A percentile compares a stretch with the other conserved stretches of the same genome.
These are phyloP conservation scores for Petroica traversi DNA, from an alignment of 2,113 vertebrate genomes.

Conservation along the genomic window DNA sequence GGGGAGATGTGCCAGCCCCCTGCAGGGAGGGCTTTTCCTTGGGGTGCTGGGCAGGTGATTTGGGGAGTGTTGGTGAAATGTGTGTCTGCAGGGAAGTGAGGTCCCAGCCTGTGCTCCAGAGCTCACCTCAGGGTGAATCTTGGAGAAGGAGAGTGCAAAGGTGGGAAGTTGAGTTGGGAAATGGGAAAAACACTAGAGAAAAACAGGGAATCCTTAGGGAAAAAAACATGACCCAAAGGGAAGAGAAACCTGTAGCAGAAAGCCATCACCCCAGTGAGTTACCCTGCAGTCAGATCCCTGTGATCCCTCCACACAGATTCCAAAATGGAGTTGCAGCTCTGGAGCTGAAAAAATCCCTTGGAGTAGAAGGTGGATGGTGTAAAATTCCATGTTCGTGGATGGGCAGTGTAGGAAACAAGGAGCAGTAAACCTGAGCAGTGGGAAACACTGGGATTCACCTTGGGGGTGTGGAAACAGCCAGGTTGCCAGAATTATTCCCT, in stretches of 20 bases:
- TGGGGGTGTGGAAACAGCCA: neutral
- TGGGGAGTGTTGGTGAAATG: rapidly evolving
- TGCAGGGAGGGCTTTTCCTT: neutral
- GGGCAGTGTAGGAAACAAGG: neutral
- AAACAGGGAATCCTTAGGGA: rapidly evolving
- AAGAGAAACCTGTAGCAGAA: neutral
- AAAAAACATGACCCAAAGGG: rapidly evolving
- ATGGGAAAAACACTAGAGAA: too few relatives aligned
- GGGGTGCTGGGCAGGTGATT: rapidly evolving
- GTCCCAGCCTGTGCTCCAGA: neutral
- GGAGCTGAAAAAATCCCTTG: neutral
- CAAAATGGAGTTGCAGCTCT: neutral
- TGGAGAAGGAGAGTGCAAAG: neutral
- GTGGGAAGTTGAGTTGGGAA: neutral
- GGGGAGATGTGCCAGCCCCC: rapidly evolving
- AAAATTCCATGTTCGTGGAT: neutral
- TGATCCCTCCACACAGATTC: neutral
- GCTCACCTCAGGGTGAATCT: rapidly evolving
- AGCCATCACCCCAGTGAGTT: neutral
- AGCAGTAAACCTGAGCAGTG: neutral
- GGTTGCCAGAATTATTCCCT: neutral
- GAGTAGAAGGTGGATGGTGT: rapidly evolving
- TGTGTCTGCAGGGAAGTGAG: neutral
- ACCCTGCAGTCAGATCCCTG: neutral
- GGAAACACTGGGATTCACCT: neutral